Evolutionary conservation across 2,888 invertebrate genomes (phyloP).

Genomic region (Ectobius pallidus): DNA sequence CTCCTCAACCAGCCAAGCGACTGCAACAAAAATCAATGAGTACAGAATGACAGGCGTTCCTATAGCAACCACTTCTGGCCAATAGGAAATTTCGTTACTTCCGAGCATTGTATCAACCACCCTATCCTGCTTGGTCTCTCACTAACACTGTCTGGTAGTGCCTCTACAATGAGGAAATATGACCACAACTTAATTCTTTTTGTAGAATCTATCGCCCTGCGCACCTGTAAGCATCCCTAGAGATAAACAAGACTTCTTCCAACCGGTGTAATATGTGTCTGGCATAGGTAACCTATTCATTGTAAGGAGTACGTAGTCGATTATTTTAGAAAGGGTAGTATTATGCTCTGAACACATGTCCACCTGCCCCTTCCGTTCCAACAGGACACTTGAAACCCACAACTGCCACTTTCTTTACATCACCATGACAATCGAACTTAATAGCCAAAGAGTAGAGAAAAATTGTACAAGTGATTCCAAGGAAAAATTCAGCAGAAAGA

Average conservation of each 20-base stretch:
- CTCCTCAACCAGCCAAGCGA: background rate
- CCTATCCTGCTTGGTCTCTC: background rate
- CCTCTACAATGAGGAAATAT: background rate
- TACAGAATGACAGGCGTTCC: slow-evolving; percentile 34
- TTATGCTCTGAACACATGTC: background rate
- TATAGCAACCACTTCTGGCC: slow-evolving; percentile 20
- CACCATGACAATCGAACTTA: too few relatives aligned
- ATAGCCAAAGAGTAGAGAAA: too few relatives aligned
- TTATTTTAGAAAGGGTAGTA: background rate
- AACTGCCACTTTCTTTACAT: too few relatives aligned
- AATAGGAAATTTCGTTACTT: slow-evolving; percentile 15
- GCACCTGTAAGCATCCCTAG: too few relatives aligned
- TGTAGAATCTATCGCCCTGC: too few relatives aligned
- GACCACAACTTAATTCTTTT: background rate
- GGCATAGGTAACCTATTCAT: background rate
- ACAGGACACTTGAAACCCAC: background rate
- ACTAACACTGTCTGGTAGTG: background rate
- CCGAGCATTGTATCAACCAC: slow-evolving; percentile 18
- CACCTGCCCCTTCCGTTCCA: background rate
- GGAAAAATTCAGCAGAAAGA: too few relatives aligned
- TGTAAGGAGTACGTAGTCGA: background rate
- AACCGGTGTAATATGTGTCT: background rate
- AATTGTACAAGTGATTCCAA: too few relatives aligned
- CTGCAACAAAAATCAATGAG: slow-evolving; percentile 33
- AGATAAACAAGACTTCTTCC: background rate